Conservation (phyloP, 2,888 invertebrate species). For the Mythimna lalbum region DNA sequence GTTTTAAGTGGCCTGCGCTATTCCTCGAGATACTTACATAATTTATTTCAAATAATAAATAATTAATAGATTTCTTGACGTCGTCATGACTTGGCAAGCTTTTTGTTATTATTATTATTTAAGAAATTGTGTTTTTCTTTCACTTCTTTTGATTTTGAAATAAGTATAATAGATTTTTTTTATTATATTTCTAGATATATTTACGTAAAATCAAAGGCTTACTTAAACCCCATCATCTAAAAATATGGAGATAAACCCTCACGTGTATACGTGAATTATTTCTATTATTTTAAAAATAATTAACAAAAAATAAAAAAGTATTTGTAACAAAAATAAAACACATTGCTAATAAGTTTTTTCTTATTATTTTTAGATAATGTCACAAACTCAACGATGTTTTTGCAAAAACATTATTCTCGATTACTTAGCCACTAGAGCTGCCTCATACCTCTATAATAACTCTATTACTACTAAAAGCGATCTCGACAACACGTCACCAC, state of each 20-base stretch:
- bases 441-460: constrained; percentile 39
- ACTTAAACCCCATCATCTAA: too few species aligned
- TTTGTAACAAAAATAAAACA: too few species aligned
- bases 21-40: constrained; percentile 12
- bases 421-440: neutral
- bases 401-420: constrained; percentile 2
- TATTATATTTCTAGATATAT: too few species aligned
- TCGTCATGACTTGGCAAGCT: constrained; percentile 22
- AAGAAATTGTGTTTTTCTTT: neutral
- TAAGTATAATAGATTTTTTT: too few species aligned
- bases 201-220: too few species aligned
- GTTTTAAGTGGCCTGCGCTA: constrained; percentile 24
- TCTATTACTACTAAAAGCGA: constrained; percentile 30
- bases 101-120: neutral
- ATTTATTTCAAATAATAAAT: constrained; percentile 21
- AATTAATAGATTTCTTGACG: constrained; percentile 21
- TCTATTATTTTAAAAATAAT: too few species aligned
- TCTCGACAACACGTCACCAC: constrained; percentile 3
- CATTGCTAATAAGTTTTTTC: too few species aligned
- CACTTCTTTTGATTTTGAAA: neutral
- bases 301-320: too few species aligned
- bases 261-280: too few species aligned
- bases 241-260: too few species aligned
- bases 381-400: neutral
- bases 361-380: neutral